Evolutionary conservation across 2,797 vertebrate genomes (phyloP), one percentile per base, ranked within the genome.

Genomic region (Zalophus californianus): DNA sequence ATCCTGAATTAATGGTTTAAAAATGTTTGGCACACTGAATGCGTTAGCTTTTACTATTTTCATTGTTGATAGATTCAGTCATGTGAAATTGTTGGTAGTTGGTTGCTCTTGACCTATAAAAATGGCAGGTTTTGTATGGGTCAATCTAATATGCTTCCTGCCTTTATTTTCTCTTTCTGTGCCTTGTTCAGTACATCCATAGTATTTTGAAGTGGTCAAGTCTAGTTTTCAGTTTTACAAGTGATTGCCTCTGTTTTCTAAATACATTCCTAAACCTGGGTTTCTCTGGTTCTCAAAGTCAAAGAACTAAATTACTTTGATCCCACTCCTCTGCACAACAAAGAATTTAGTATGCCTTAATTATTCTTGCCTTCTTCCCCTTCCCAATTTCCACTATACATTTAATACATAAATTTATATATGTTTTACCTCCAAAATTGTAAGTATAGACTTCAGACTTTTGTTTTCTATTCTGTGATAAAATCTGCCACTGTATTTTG

Each of bases 211-310:
- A 87, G 62, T 64, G 27, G 7, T 38, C 18, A 73, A 80, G 44
- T 89, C 44, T 66, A 23, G 16, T 52, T 80, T 93, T 79, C n/a
- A 83, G 7, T 86, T 77, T 96, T 95, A 35, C 12, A 66, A 58
- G n/a, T 62, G 50, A 62, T 58, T 68, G 29, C 32, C 41, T 96
- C 56, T 85, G 20, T 54, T 86, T 97, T 94, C 50, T 54, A 62
- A 54, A 50, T 90, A 48, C 1, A 60, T 54, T 41, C 3, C 11
- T 72, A 68, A 85, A 73, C 50, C 56, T 38, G 9, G 83, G 38
- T 94, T 78, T 86, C 32, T 89, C 58, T 95, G 91, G 29, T 78
- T 86, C 44, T 20, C 85, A 88, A 52, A 54, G 70, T 60, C 50
- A 75, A 41, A 90, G 78, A 75, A 79, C 32, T 86, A 93, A 86